Evolutionary conservation across 2,888 invertebrate species (phyloP).

Genomic region (Rutpela maculata): DNA sequence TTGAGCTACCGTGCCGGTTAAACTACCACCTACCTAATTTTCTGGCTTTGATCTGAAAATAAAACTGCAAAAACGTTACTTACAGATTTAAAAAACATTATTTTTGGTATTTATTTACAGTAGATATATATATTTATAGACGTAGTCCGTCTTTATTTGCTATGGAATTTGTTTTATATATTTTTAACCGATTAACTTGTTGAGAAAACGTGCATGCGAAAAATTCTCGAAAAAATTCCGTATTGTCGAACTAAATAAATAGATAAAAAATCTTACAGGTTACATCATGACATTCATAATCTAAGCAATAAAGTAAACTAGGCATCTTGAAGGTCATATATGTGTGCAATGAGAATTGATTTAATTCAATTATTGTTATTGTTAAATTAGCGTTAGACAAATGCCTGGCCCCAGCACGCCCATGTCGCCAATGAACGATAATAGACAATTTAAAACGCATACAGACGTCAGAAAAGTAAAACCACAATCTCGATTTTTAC

Average conservation of each 20-base stretch:
- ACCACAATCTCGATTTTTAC: neutral
- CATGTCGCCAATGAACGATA: conserved; percentile 8
- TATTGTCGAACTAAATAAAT: neutral
- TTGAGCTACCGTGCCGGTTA: no score
- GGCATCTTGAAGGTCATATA: conserved; percentile 9
- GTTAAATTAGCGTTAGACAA: conserved; percentile 27
- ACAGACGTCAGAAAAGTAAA: neutral
- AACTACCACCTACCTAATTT: no score
- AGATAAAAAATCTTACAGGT: conserved; percentile 6
- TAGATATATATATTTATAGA: no score
- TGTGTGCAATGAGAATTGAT: conserved; percentile 25
- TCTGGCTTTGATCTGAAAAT: no score
- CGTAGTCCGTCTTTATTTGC: no score
- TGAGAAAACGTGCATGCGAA: no score
- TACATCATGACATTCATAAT: conserved; percentile 8
- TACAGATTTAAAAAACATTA: no score
- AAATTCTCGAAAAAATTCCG: neutral
- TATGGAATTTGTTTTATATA: no score
- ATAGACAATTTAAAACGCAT: neutral
- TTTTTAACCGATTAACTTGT: no score
- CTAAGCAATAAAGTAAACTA: conserved; percentile 18
- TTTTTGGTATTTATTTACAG: no score
- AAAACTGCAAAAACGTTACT: no score
- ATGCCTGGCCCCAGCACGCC: conserved; percentile 19
- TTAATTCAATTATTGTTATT: conserved; percentile 24